Base-by-base conservation (phyloP, 2,113 vertebrate genomes). In the Myiopsitta monachus region DNA sequence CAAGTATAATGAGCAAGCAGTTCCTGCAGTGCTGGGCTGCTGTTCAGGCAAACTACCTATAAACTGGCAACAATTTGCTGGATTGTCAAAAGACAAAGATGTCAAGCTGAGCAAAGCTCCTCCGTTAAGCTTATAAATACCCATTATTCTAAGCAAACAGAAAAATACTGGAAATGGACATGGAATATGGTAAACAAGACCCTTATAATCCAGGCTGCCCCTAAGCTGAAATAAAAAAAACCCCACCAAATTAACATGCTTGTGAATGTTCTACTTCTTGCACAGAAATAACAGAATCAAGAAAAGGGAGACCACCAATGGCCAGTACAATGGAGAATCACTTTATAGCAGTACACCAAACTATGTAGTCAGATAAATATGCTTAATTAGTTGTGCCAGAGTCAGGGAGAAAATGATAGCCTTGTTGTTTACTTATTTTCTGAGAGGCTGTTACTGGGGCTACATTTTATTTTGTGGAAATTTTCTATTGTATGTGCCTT, bases 351-450 rank as follows among this genome's bases (percentile, higher is more conserved):
- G 52, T 49, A 81, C 36, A 83, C 67, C 83, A 52, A 88, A n/a
- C 30, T 67, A 54, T 47, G 76, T 70, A 88, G 72, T 47, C 54
- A 84, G 90, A 95, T 44, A 88, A 88, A 80, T 77, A 79, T 66
- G 55, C 57, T 97, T 96, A 97, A 97, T 96, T 95, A 96, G 76
- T 68, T 21, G 30, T n/a, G 41, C 19, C 43, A 54, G 36, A 73
- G 10, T 6, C 7, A 0, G 38, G 28, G 31, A 54, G 63, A 92
- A 96, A 94, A 93, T 62, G 87, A 94, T 84, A 88, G 46, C 66
- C 67, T 47, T 54, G 49, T n/a, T 51, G 23, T 14, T n/a, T 55
- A 26, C n/a, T 59, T 47, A 7, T 69, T 68, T 66, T 75, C 62
- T 43, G 57, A 38, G 74, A 79, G 33, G 44, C 1, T 69, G 27